Evolutionary conservation across 2,797 vertebrate species (phyloP), one percentile per base, ranked within the genome.

Genomic region (Chiloscyllium punctatum): DNA sequence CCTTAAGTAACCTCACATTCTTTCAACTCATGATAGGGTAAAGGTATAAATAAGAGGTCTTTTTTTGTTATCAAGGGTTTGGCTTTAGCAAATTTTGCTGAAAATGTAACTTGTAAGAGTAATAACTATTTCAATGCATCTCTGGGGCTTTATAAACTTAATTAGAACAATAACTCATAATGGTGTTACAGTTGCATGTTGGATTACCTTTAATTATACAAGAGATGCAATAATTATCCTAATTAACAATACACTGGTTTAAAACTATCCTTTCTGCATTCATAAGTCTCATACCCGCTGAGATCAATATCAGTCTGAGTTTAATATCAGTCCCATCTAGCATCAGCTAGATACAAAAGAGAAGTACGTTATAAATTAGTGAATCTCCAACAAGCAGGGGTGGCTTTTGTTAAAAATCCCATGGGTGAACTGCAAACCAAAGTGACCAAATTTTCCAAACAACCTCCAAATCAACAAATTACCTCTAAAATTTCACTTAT

Each of bases 131-230:
- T 51, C 66, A 71, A 94, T 71, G 30, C 11, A 23, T 71, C 94
- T 95, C 69, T 95, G 27, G 94, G 71, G 94, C 90, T 95, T 95
- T 95, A 95, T 95, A 74, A 95, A 95, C 94, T 74, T 95, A 95
- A 95, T 72, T 95, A 72, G 69, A 95, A 77, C 69, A n/a, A 74
- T 95, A 74, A 74, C 94, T 72, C 71, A 16, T 51, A 95, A 95
- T 95, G 71, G 71, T 95, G 71, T 95, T 95, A 74, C 94, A 53
- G 71, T 95, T 57, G 94, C 94, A 95, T 95, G 94, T 95, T 95
- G 74, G 42, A 95, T 95, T 95, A 95, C 94, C 71, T 95, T 95
- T 95, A 95, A 95, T 95, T 95, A 95, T 95, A 95, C 94, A 95
- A 95, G 94, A 77, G 69, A 72, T 33, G 71, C 94, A 95, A 95